Base-by-base conservation (phyloP, 2,797 vertebrate genomes). In the Acomys russatus region DNA sequence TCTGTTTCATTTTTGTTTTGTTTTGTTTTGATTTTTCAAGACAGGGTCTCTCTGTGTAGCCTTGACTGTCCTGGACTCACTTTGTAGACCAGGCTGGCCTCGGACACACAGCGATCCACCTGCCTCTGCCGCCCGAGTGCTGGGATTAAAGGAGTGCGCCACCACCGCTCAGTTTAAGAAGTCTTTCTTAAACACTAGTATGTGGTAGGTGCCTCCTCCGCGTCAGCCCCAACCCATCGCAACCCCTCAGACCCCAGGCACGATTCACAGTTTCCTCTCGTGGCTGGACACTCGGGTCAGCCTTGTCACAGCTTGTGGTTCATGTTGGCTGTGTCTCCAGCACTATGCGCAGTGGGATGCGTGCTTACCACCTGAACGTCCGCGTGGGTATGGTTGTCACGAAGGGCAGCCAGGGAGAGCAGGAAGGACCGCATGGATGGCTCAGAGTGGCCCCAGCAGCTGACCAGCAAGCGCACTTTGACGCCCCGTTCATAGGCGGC, bases 321-420 rank as follows among this genome's bases (percentile, higher is more conserved):
- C 59, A 3, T 1, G 9, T 7, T 9, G 30, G 9, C 61, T 20
- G 23, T 66, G 93, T 64, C 54, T 71, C 28, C 1, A 17, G 59
- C 0, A 5, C 10, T 1, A 22, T 4, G 3, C 35, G 4, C 18
- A 8, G 33, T 51, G 61, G 44, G 56, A 12, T 2, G 9, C 59
- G 3, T 11, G 49, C 99, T 98, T 95, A 99, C 99, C 99, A 99
- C 99, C 95, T 99, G 98, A 97, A 99, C 96, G 89, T 99, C 98
- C 70, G 98, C 98, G 66, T 96, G 98, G 90, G 96, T 98, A 25
- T 96, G 98, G 63, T 98, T 97, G 88, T 99, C 98, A 0, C 98
- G 96, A 54, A 99, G 59, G 0, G 99, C 99, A 0, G 99, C 99
- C 74, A 99, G 98, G 0, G 99, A 99, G 44, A 94, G 98, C 38